Evolutionary conservation across 2,888 invertebrate species (phyloP).

Genomic region (Nemotelus pantherinus): DNA sequence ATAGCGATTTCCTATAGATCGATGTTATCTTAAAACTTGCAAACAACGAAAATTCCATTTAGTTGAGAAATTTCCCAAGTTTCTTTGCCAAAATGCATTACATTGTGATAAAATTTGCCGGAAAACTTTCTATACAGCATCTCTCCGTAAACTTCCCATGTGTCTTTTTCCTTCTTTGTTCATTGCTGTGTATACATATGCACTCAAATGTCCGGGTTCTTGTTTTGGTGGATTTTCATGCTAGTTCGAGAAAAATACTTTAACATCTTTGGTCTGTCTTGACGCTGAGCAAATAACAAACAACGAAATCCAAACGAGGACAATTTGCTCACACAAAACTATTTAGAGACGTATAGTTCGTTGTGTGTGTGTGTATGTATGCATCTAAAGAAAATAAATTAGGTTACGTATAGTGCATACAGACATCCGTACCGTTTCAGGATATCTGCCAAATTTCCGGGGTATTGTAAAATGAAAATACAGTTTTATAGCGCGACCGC

Average conservation of each 20-base stretch:
- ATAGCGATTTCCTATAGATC: too few relatives aligned
- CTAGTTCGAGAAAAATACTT: not conserved
- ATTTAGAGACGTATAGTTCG: too few relatives aligned
- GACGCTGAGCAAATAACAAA: not conserved
- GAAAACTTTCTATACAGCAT: not conserved
- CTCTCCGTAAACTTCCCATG: conserved; percentile 14
- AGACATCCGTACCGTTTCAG: too few relatives aligned
- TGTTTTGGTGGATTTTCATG: not conserved
- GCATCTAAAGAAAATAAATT: too few relatives aligned
- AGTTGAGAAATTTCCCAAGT: conserved; percentile 8
- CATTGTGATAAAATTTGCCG: conserved; percentile 21
- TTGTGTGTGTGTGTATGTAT: too few relatives aligned
- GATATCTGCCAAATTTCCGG: conserved; percentile 23
- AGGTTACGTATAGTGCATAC: too few relatives aligned
- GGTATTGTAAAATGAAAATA: conserved; percentile 26
- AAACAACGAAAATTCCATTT: not conserved
- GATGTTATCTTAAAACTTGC: not conserved
- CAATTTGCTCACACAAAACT: too few relatives aligned
- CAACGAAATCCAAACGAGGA: too few relatives aligned
- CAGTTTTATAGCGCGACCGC: conserved; percentile 25
- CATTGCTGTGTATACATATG: too few relatives aligned
- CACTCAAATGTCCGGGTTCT: not conserved
- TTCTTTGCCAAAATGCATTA: conserved; percentile 35
- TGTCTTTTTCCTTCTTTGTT: not conserved
- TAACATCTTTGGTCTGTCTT: not conserved